Base-by-base conservation (phyloP, 2,888 invertebrate genomes). In the Hydrotaea cyrtoneurina region DNA sequence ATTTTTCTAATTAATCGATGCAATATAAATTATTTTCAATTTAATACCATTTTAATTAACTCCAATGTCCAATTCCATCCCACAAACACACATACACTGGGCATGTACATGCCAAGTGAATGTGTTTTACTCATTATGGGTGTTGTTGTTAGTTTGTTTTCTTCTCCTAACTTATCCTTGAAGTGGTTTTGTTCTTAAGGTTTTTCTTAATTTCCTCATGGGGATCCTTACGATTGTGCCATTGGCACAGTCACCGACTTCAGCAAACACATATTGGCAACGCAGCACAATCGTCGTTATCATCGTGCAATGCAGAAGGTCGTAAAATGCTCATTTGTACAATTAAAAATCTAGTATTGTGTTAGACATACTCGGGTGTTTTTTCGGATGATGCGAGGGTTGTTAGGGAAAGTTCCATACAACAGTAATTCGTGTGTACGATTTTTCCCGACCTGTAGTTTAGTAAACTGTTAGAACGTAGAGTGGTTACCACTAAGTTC, bases 271-370 rank as follows among this genome's bases (percentile, higher is more conserved):
- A 4, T 31, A 31, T 8, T 10, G 39, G 66, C 10, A 64, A 11
- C n/a, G 50, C 50, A 43, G 11, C 31, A 31, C 31, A 64, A 23
- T 64, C 19, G 39, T 21, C 43, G 39, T 43, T 39, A 39, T 43
- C 39, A 39, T 66, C 39, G 17, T 66, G 11, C 7, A 73, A 57
- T 3, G 66, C 21, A 62, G 43, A 55, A n/a, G 62, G 55, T 23
- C 69, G 62, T 78, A 80, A 83, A 83, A 78, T 62, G 59, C 55
- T 53, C 71, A 81, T 78, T 84, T 78, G 31, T 43, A 57, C 50
- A 81, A 84, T 72, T 80, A 83, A 64, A 78, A 76, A 36, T 64
- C 36, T 46, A 26, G 17, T 78, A 72, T 50, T 50, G 31, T 50
- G 64, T n/a, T n/a, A n/a, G n/a, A n/a, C n/a, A 15, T 23, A 73